A percentile compares a stretch with the other conserved stretches of the same genome.
phyloP scores from a whole-genome alignment of 2,113 vertebrate genomes.

The Vireo altiloquus region DNA sequence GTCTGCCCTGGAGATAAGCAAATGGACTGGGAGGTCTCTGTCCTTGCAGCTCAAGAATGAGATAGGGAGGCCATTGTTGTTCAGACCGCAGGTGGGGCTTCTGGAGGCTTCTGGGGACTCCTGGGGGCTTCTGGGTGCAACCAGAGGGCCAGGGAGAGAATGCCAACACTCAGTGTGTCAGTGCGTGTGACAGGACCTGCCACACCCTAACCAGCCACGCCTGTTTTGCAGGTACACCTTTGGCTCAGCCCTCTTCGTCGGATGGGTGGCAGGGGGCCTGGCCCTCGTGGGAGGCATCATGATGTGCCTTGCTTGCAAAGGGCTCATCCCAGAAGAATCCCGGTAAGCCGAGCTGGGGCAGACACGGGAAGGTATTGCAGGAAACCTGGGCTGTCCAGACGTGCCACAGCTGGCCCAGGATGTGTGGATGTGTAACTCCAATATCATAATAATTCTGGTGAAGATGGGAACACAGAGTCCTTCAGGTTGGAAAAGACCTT shows the following conservation, averaged over 20 bases:
- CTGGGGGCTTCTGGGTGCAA: not conserved
- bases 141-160: not conserved
- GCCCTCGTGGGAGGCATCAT: slow-evolving; percentile 81
- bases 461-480: not conserved
- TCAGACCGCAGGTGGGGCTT: not conserved
- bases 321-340: slow-evolving; percentile 76
- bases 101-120: not conserved
- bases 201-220: not conserved
- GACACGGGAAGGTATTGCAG: not conserved
- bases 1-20: not conserved
- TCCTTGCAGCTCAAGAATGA: not conserved
- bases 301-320: slow-evolving; percentile 88
- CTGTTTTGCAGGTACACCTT: slow-evolving; percentile 85
- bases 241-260: slow-evolving; percentile 86
- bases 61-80: not conserved
- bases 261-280: slow-evolving; percentile 88
- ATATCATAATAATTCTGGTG: accelerated
- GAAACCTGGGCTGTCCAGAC: not conserved
- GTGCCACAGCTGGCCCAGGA: not conserved
- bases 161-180: accelerated
- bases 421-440: not conserved
- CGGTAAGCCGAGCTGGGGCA: slow-evolving; percentile 67
- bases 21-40: not conserved
- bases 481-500: not conserved
- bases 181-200: too few relatives aligned